These are phyloP conservation scores for Fistularia commersonii DNA, from an alignment of 2,797 vertebrate species.

Conservation along the genomic window DNA sequence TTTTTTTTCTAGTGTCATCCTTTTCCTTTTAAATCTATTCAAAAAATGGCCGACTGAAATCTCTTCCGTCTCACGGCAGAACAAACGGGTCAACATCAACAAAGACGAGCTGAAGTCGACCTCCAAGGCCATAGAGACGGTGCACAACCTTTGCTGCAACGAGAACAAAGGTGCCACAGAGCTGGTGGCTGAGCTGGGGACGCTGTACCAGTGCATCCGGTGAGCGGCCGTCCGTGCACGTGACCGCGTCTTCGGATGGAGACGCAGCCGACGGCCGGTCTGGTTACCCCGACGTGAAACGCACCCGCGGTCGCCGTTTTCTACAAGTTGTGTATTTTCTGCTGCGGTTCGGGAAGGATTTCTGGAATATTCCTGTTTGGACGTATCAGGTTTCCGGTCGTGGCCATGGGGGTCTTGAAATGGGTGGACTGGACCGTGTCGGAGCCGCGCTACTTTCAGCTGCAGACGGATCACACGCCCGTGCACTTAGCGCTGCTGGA, in stretches of 20 bases:
- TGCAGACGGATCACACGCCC: conserved; percentile 97
- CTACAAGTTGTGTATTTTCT: too few species aligned
- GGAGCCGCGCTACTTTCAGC: conserved; percentile 95
- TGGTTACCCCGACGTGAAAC: too few species aligned
- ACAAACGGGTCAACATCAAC: conserved; percentile 96
- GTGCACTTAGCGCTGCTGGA: conserved; percentile 93
- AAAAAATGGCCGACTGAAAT: not conserved
- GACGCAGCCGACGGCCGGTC: too few species aligned
- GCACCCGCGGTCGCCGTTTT: too few species aligned
- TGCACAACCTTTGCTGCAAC: conserved; percentile 96
- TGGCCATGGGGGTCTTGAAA: conserved; percentile 96
- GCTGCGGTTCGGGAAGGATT: too few species aligned
- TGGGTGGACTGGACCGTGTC: conserved; percentile 99
- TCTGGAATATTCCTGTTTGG: too few species aligned
- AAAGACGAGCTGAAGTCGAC: conserved; percentile 97
- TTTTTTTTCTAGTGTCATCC: not conserved
- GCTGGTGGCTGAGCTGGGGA: conserved; percentile 92
- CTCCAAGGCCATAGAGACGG: conserved; percentile 94
- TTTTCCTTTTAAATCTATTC: not conserved
- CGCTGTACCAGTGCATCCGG: conserved; percentile 96
- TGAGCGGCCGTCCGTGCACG: too few species aligned
- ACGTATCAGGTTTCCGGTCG: conserved; percentile 98
- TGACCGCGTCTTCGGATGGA: too few species aligned
- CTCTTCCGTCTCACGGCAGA: conserved; percentile 67
- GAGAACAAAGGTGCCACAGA: conserved; percentile 98